Conservation (phyloP, 1,140 invertebrate genomes). For the Aethina tumida region DNA sequence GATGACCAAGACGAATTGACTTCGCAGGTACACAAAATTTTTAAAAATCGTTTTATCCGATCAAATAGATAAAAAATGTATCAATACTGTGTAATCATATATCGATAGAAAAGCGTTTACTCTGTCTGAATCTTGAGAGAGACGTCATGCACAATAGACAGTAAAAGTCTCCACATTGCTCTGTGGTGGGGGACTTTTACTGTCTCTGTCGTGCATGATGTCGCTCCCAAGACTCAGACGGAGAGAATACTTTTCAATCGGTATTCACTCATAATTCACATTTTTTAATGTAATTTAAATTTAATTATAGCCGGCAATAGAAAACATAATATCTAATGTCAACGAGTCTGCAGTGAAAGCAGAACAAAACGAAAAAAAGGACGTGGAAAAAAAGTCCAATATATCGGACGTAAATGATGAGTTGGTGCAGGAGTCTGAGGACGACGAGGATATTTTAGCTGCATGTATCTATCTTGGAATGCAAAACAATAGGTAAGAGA, state of each 20-base stretch:
- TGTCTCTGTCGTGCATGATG: too few relatives aligned
- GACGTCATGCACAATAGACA: too few relatives aligned
- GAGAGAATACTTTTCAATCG: too few relatives aligned
- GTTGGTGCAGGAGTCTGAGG: constrained; percentile 18
- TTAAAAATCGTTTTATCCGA: not conserved
- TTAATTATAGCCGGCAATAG: too few relatives aligned
- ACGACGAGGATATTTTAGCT: constrained; percentile 52
- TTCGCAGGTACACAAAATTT: not conserved
- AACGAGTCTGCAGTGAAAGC: not conserved
- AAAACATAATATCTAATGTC: not conserved
- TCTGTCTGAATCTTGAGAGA: too few relatives aligned
- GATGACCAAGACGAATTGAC: constrained; percentile 48
- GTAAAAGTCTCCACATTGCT: too few relatives aligned
- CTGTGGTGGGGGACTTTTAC: too few relatives aligned
- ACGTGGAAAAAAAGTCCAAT: constrained; percentile 15
- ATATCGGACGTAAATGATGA: constrained; percentile 18
- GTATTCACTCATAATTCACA: too few relatives aligned
- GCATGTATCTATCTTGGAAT: constrained; percentile 64
- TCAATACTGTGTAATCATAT: too few relatives aligned
- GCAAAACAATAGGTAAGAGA: constrained; percentile 47
- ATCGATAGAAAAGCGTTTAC: too few relatives aligned
- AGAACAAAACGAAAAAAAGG: constrained; percentile 14
- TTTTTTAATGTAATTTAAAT: too few relatives aligned
- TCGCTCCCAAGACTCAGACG: too few relatives aligned
- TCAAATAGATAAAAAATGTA: not conserved